A percentile compares a stretch with the other conserved stretches of the same genome.
Conservation (phyloP, 1,140 invertebrate species). For the Apis cerana region DNA sequence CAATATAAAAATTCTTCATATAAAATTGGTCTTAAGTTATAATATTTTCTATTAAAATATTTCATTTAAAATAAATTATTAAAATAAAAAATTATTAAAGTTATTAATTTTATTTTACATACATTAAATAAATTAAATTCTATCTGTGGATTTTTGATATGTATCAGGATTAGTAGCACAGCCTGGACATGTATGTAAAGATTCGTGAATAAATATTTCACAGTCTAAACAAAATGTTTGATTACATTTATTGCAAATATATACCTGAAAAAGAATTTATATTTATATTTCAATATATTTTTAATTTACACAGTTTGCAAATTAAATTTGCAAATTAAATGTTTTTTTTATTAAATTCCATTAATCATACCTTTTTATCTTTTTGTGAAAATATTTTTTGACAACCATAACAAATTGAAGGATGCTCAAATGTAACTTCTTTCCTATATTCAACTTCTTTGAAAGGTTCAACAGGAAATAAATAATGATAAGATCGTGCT, state of each 20-base stretch:
- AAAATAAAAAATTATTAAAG: conserved; percentile 8
- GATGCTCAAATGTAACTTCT: conserved; percentile 53
- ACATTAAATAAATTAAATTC: conserved; percentile 33
- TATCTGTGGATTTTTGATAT: conserved; percentile 75
- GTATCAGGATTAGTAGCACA: conserved; percentile 87
- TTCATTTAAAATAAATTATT: conserved; percentile 14
- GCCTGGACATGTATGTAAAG: conserved; percentile 96
- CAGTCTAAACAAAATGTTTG: conserved; percentile 95
- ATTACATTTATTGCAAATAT: conserved; percentile 89
- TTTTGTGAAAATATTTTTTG: conserved; percentile 85
- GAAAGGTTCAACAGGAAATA: conserved; percentile 95
- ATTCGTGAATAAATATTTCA: conserved; percentile 96
- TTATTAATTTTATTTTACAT: conserved; percentile 37
- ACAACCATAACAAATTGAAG: conserved; percentile 87
- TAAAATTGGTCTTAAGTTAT: neutral
- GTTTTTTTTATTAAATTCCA: neutral
- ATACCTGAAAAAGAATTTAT: conserved; percentile 83
- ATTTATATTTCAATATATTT: neutral
- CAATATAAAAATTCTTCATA: neutral
- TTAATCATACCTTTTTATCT: conserved; percentile 86
- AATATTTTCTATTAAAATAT: conserved; percentile 11
- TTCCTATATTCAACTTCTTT: conserved; percentile 84
- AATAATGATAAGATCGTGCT: conserved; percentile 97
- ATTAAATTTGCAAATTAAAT: neutral
- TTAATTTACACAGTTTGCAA: neutral